Base-by-base conservation (phyloP, 2,888 invertebrate genomes). In the Ceraclea dissimilis region DNA sequence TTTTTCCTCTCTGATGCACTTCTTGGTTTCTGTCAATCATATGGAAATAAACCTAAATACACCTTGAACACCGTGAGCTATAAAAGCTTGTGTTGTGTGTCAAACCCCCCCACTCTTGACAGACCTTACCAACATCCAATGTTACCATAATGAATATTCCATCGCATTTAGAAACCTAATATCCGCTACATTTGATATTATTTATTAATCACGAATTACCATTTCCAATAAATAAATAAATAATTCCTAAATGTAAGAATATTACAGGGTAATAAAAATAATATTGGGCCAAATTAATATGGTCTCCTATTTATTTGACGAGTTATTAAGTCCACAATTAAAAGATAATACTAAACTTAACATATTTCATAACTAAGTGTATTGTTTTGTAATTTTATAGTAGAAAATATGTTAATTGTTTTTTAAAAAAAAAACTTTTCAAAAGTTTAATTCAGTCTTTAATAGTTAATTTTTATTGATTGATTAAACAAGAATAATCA, bases 361-460 rank as follows among this genome's bases (percentile, higher is more conserved):
- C n/a, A 39, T 39, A 39, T 13, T 2, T 39, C 4, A 16, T 8
- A 8, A 39, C 13, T n/a, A 39, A 5, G 13, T 5, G 13, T 39
- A 39, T 39, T 39, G 13, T 39, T 39, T 39, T 39, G 39, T 39
- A 39, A 39, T 39, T 39, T 39, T 39, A 39, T 39, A 39, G 39
- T 39, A 39, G 39, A 5, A 10, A 26, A 26, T 6, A 6, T 26
- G 10, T 26, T 26, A 26, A 26, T 26, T 26, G 10, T 26, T 26
- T 10, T 26, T 26, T 26, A 26, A 26, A 26, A 4, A 26, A 26
- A 26, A 6, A 26, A 26, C 26, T 26, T 26, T n/a, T n/a, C n/a
- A n/a, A n/a, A n/a, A n/a, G 26, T 26, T 4, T 26, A 26, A 26
- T 10, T 6, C 10, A 26, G 10, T 26, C 26, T 26, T 10, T 6